phyloP scores from a whole-genome alignment of 2,888 invertebrate species.

The Lasioglossum leucozonium region DNA sequence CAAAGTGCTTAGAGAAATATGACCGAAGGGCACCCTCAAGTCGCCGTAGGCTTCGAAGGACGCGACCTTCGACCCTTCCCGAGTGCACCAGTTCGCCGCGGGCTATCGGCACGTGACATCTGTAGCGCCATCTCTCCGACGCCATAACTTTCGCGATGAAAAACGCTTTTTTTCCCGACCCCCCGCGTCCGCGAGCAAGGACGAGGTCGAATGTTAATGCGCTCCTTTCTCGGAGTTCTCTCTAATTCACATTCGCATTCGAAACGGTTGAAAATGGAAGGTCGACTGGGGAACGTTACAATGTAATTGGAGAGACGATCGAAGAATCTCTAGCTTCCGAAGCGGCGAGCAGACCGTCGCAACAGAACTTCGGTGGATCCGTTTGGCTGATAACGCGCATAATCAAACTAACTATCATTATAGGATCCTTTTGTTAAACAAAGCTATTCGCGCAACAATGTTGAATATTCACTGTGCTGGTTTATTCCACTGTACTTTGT shows the following conservation, averaged over 20 bases:
- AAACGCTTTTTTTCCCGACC: constrained; percentile 21
- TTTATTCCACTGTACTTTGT: background rate
- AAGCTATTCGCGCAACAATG: no score
- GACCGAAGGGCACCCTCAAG: constrained; percentile 46
- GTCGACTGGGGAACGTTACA: background rate
- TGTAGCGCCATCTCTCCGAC: background rate
- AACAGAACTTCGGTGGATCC: no score
- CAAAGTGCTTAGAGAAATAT: constrained; percentile 42
- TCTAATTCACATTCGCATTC: background rate
- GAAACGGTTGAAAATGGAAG: background rate
- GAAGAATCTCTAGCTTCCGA: no score
- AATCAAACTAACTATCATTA: no score
- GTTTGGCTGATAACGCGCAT: no score
- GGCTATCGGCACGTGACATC: constrained; percentile 23
- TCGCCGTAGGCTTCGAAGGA: background rate
- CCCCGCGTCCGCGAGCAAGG: background rate
- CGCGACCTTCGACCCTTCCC: background rate
- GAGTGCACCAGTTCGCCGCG: constrained; percentile 12
- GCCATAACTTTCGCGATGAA: constrained; percentile 35
- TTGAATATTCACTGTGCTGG: no score
- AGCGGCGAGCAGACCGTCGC: no score
- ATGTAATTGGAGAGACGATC: no score
- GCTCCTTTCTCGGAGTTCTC: background rate
- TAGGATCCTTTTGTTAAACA: no score
- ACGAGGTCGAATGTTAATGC: background rate